Conservation (phyloP, 2,113 vertebrate species). For the Sylvia atricapilla region DNA sequence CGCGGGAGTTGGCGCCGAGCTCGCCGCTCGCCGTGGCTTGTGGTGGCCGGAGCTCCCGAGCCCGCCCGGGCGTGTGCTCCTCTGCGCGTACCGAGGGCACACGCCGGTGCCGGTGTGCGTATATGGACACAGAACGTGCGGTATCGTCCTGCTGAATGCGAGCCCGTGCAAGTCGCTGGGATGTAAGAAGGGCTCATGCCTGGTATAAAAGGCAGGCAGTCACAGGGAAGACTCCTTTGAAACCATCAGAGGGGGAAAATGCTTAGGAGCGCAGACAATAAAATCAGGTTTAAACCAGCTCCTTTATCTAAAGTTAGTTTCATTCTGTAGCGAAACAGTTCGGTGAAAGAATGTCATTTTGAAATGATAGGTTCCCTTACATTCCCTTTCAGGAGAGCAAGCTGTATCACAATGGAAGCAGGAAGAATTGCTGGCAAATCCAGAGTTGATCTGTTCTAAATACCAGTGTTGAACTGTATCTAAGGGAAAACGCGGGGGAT, state of each 20-base stretch:
- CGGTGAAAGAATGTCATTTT: background rate
- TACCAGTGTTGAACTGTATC: background rate
- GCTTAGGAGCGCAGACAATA: background rate
- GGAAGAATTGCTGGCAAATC: conserved; percentile 40
- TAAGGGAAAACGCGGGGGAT: background rate
- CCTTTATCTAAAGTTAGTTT: conserved; percentile 67
- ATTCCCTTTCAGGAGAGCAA: background rate
- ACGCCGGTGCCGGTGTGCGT: background rate
- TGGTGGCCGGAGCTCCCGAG: background rate
- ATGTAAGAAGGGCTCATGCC: background rate
- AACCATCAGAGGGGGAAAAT: background rate
- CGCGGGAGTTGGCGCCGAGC: background rate
- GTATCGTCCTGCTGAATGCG: background rate
- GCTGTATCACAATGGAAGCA: conserved; percentile 22
- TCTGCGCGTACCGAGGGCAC: background rate
- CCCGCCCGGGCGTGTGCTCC: background rate
- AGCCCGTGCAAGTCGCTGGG: background rate
- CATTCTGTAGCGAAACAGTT: conserved; percentile 24
- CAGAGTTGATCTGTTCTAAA: background rate
- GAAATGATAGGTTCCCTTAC: background rate
- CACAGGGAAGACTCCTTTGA: conserved; percentile 8
- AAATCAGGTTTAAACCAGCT: conserved; percentile 15
- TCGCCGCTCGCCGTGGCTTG: background rate
- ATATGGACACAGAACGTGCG: fast-evolving
- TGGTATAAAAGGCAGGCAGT: background rate